These are phyloP conservation scores for Trichopoda pennipes DNA, from an alignment of 2,888 invertebrate species.

Conservation along the genomic window DNA sequence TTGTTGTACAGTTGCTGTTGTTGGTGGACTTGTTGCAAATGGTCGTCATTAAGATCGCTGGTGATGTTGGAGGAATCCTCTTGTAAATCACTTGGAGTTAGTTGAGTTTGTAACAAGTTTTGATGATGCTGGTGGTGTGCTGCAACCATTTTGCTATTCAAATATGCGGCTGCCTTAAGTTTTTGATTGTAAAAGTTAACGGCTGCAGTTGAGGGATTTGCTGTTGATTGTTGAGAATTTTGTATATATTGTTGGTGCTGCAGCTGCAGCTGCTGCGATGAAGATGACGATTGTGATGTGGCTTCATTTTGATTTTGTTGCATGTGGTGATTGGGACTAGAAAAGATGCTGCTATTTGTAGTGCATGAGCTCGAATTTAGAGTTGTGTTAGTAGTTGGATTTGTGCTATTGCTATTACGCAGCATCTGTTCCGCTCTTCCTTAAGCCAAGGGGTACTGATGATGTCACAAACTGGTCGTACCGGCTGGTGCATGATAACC, in stretches of 20 bases:
- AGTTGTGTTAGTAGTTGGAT: constrained; percentile 59
- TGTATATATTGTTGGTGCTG: constrained; percentile 74
- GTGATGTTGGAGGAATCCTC: constrained; percentile 78
- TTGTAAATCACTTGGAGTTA: constrained; percentile 71
- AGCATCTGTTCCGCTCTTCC: constrained; percentile 81
- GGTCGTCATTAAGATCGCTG: constrained; percentile 78
- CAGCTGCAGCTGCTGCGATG: constrained; percentile 63
- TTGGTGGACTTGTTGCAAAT: constrained; percentile 73
- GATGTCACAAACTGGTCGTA: constrained; percentile 94
- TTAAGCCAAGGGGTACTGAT: constrained; percentile 93
- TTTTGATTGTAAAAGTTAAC: constrained; percentile 67
- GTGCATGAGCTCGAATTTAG: constrained; percentile 70
- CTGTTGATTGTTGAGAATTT: constrained; percentile 71
- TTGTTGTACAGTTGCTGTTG: constrained; percentile 77
- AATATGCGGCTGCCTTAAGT: constrained; percentile 60
- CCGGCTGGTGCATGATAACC: constrained; percentile 87
- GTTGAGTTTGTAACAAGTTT: constrained; percentile 74
- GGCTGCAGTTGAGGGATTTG: constrained; percentile 59
- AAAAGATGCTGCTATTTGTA: constrained; percentile 72
- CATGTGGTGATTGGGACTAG: constrained; percentile 65
- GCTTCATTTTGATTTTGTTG: constrained; percentile 53
- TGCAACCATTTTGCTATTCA: constrained; percentile 66
- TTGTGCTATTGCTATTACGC: constrained; percentile 72
- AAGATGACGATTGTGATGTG: constrained; percentile 43
- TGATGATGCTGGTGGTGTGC: constrained; percentile 71